Evolutionary conservation across 2,113 vertebrate species (phyloP).

Genomic region (Laterallus jamaicensis): DNA sequence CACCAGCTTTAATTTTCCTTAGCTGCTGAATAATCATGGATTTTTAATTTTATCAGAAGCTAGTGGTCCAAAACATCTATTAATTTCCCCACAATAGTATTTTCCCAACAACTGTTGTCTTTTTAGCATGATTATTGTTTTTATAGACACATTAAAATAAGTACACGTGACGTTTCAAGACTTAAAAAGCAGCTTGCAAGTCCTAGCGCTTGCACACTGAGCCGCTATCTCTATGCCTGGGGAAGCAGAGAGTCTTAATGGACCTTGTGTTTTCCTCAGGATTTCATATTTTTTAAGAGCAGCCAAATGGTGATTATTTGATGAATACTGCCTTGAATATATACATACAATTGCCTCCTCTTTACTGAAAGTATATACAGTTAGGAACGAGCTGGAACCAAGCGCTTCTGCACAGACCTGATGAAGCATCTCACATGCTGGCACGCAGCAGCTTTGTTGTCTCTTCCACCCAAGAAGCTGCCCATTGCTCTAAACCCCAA

Average conservation of each 20-base stretch:
- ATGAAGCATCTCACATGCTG: not conserved
- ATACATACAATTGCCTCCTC: not conserved
- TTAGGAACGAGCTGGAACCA: not conserved
- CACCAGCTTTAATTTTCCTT: not conserved
- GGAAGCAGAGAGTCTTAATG: not conserved
- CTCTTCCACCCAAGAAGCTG: not conserved
- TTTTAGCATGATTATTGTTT: not conserved
- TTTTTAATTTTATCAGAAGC: not conserved
- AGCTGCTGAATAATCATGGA: not conserved
- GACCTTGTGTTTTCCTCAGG: not conserved
- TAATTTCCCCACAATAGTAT: not conserved
- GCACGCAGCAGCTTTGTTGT: accelerated
- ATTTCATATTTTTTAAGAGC: not conserved
- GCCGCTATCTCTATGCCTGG: not conserved
- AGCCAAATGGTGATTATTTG: not conserved
- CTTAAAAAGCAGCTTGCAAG: not conserved
- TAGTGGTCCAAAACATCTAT: not conserved
- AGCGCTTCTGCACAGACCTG: not conserved
- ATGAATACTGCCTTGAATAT: not conserved
- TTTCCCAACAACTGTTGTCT: not conserved
- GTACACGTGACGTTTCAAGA: not conserved
- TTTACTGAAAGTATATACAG: not conserved
- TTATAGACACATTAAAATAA: not conserved
- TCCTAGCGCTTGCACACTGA: not conserved
- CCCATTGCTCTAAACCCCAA: not conserved